phyloP scores from a whole-genome alignment of 2,797 vertebrate genomes.

The Gorsachius magnificus region DNA sequence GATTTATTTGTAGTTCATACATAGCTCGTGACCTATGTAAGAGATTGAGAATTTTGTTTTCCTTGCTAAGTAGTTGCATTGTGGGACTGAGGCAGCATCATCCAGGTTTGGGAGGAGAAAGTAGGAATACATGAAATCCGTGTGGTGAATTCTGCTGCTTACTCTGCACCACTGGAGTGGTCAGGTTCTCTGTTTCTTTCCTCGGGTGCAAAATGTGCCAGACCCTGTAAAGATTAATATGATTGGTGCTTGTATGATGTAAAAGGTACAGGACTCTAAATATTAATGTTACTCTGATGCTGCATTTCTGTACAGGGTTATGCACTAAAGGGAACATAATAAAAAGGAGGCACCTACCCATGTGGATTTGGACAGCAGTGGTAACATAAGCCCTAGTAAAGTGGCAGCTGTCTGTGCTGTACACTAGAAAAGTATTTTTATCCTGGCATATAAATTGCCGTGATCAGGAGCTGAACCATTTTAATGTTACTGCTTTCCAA shows the following conservation, averaged over 20 bases:
- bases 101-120: neutral
- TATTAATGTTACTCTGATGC: neutral
- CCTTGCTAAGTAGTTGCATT: neutral
- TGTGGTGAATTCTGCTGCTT: neutral
- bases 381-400: neutral
- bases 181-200: neutral
- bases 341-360: neutral
- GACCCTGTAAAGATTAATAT: neutral
- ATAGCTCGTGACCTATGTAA: neutral
- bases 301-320: neutral
- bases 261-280: neutral
- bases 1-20: neutral
- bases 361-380: neutral
- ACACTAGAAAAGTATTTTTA: neutral
- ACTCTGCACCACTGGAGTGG: neutral
- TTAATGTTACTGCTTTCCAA: neutral
- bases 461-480: neutral
- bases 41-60: neutral
- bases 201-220: neutral
- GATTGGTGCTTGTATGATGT: neutral
- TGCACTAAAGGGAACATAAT: neutral
- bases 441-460: neutral
- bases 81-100: neutral
- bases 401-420: neutral
- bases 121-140: accelerated